Base-by-base conservation (phyloP, 2,797 vertebrate genomes). In the Poeciliopsis gracilis region DNA sequence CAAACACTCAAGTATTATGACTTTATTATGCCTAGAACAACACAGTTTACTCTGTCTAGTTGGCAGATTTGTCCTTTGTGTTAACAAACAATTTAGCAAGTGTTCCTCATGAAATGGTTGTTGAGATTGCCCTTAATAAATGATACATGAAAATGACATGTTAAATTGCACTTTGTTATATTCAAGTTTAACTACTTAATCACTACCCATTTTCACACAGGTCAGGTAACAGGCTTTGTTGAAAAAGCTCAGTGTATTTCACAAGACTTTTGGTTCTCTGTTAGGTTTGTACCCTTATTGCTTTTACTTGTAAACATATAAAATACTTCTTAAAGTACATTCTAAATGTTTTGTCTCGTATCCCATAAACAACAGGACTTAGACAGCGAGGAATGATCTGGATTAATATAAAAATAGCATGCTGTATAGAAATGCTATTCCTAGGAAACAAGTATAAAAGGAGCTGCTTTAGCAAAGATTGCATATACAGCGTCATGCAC, bases 301-400 rank as follows among this genome's bases (percentile, higher is more conserved):
- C 3, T 38, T 55, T 63, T 79, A 46, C 61, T 38, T 78, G 23
- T 12, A 76, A 79, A 78, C 16, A 87, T 41, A 67, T 82, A 49
- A 53, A 55, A 36, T 46, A 53, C 15, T 20, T 77, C 77, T 47
- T 85, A 1, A 87, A 41, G 33, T 82, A 82, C 41, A 72, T 83
- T 75, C 84, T 86, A 61, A 91, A 86, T 1, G 45, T 73, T 18
- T 73, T 86, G 41, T 90, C 90, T 45, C 85, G 76, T 30, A 90
- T 9, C 2, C 90, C 86, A 3, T 90, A 90, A n/a, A 90, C n/a
- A 45, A 87, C 16, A 1, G 83, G 83, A 74, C 63, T 91, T 16
- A 80, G 8, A 38, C 77, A 70, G 0, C 86, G 82, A 12, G 90
- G 88, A 5, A 91, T 41, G 6, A 91, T 73, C 43, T 89, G 88